Base-by-base conservation (phyloP, 2,888 invertebrate species). In the Blastobasis adustella region DNA sequence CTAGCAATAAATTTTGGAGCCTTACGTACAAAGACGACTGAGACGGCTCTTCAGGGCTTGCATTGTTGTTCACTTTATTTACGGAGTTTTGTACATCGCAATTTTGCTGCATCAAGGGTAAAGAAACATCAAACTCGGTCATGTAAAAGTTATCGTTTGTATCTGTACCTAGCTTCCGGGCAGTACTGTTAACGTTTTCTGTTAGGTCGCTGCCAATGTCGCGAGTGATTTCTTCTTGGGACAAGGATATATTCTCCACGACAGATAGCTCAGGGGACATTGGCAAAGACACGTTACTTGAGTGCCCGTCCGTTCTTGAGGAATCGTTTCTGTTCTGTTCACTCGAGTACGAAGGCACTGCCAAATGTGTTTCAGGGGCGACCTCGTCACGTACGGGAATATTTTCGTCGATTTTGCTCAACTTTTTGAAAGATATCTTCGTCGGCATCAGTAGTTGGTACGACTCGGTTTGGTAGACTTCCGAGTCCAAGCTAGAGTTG, bases 241-340 rank as follows among this genome's bases (percentile, higher is more conserved):
- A 74, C 5, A 86, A 51, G 3, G 83, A 79, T 52, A 88, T 60
- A 52, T 80, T 82, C 69, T 86, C 86, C 4, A 87, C 86, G 7
- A 86, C 67, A 4, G 87, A 87, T 43, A 88, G 57, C 59, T 83
- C 86, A 4, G 87, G 87, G 10, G 87, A 88, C 37, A 73, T 56
- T 0, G 85, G 85, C 23, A 82, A 58, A 1, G 85, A 81, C 0
- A 80, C 54, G 52, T 66, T 81, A 55, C 82, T 86, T 0, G 82
- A 82, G 59, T 73, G 80, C 0, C 67, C 70, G 36, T 54, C 54
- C 10, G 49, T 37, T 39, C 44, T 47, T 39, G 49, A n/a, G 9
- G 49, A 49, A n/a, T 9, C 8, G 37, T n/a, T 49, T n/a, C 9
- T 23, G 23, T 23, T 23, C 23, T 23, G 23, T 23, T 23, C 23